Percentiles rank a stretch among this genome's conserved stretches.
These are phyloP conservation scores for Ophion ellenae DNA, from an alignment of 2,888 invertebrate species.

Conservation along the genomic window DNA sequence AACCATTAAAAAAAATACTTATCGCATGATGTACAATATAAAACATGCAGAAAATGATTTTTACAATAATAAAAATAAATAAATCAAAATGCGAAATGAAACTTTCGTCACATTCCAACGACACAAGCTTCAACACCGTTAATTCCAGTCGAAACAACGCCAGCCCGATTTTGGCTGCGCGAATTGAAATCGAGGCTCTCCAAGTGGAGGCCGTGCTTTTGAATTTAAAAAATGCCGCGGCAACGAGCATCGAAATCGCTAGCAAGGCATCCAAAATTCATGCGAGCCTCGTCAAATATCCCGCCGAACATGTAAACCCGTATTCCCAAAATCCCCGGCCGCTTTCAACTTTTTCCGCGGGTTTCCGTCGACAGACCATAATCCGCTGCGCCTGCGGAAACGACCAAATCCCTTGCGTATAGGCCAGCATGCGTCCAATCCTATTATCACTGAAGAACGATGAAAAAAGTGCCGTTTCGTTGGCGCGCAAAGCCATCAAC, in stretches of 20 bases:
- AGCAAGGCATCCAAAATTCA: not conserved
- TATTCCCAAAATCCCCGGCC: conserved; percentile 67
- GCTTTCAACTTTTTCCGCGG: conserved; percentile 56
- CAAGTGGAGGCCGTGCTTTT: not conserved
- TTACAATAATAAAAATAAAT: too few species aligned
- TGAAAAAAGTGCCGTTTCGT: conserved; percentile 18
- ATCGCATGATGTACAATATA: too few species aligned
- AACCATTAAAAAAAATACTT: too few species aligned
- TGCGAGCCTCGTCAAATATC: not conserved
- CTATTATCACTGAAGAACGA: conserved; percentile 15
- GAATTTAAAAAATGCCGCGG: not conserved
- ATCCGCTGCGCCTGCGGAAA: conserved; percentile 32
- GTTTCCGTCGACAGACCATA: conserved; percentile 9
- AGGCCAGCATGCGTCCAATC: conserved; percentile 17
- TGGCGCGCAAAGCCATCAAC: conserved; percentile 3
- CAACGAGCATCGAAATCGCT: not conserved
- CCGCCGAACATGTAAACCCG: conserved; percentile 1
- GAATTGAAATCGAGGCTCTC: not conserved
- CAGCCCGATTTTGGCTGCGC: not conserved
- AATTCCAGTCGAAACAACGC: too few species aligned
- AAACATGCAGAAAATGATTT: too few species aligned
- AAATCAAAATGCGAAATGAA: too few species aligned
- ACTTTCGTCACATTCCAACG: too few species aligned
- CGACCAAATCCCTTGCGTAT: conserved; percentile 53
- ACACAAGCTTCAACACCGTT: too few species aligned